phyloP scores from a whole-genome alignment of 2,888 invertebrate species.

The Acleris emargana region DNA sequence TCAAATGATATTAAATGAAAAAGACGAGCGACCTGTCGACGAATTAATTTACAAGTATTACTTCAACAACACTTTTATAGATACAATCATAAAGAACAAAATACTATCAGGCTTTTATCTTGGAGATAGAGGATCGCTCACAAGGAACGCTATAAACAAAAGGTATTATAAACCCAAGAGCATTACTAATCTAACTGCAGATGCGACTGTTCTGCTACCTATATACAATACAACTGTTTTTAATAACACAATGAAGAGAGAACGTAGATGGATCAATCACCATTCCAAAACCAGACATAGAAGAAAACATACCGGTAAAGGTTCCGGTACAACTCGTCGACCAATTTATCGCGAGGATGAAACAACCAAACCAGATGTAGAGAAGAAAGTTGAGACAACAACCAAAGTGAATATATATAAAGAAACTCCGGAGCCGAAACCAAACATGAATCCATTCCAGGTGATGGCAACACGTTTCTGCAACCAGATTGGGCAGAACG shows the following conservation, averaged over 20 bases:
- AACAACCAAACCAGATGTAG: constrained; percentile 22
- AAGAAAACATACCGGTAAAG: constrained; percentile 45
- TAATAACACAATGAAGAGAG: constrained; percentile 43
- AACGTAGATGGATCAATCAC: constrained; percentile 66
- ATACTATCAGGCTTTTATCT: constrained; percentile 54
- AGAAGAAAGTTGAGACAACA: not conserved
- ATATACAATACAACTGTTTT: constrained; percentile 43
- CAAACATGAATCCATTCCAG: constrained; percentile 50
- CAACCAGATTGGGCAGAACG: constrained; percentile 64
- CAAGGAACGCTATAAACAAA: constrained; percentile 56
- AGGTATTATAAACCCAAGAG: constrained; percentile 46
- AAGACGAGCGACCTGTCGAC: constrained; percentile 68
- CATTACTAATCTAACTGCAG: constrained; percentile 23
- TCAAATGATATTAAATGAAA: constrained; percentile 66
- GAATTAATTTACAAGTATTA: constrained; percentile 77
- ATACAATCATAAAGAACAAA: constrained; percentile 67
- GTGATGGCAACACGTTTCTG: constrained; percentile 70
- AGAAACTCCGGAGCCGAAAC: too few relatives aligned
- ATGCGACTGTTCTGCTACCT: constrained; percentile 61
- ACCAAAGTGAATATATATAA: constrained; percentile 13
- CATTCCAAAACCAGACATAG: constrained; percentile 48
- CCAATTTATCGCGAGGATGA: constrained; percentile 4
- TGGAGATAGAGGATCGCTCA: constrained; percentile 44
- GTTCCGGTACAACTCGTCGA: not conserved
- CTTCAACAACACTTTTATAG: constrained; percentile 76